A percentile compares a stretch with the other conserved stretches of the same genome.
phyloP scores from a whole-genome alignment of 2,113 vertebrate species.

The Ancistrus triradiatus region DNA sequence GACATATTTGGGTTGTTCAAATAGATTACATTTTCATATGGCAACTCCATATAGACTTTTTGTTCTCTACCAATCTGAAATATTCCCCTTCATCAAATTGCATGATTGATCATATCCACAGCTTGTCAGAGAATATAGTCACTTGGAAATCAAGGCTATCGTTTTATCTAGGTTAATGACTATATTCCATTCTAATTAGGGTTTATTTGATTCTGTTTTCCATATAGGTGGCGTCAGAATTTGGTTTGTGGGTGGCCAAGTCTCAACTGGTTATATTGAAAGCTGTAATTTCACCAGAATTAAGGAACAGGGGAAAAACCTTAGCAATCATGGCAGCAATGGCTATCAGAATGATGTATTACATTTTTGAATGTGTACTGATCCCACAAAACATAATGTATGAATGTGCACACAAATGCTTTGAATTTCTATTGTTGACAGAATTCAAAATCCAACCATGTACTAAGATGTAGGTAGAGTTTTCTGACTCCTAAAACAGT shows the following conservation, averaged over 20 bases:
- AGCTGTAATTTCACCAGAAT: background rate
- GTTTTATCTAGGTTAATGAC: slow-evolving; percentile 8
- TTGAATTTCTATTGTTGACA: too few relatives aligned
- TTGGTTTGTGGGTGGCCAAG: slow-evolving; percentile 1
- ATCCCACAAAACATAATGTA: background rate
- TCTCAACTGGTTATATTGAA: slow-evolving; percentile 3
- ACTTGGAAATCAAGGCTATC: background rate
- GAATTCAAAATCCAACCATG: too few relatives aligned
- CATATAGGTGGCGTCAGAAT: background rate
- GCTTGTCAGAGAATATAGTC: background rate
- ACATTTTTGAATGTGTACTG: too few relatives aligned
- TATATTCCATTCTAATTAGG: slow-evolving; percentile 19
- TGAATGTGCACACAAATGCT: background rate
- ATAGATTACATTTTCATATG: too few relatives aligned
- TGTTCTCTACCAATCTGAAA: too few relatives aligned
- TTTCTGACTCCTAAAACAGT: background rate
- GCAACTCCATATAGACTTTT: too few relatives aligned
- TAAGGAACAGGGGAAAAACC: background rate
- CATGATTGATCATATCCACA: too few relatives aligned
- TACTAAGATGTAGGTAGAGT: background rate
- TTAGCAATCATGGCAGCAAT: background rate
- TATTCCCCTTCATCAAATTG: too few relatives aligned
- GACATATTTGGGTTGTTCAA: too few relatives aligned
- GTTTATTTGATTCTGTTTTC: slow-evolving; percentile 13
- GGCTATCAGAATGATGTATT: background rate